These are phyloP conservation scores for Drosophila rhopaloa DNA, from an alignment of 1,140 invertebrate genomes.

Conservation along the genomic window DNA sequence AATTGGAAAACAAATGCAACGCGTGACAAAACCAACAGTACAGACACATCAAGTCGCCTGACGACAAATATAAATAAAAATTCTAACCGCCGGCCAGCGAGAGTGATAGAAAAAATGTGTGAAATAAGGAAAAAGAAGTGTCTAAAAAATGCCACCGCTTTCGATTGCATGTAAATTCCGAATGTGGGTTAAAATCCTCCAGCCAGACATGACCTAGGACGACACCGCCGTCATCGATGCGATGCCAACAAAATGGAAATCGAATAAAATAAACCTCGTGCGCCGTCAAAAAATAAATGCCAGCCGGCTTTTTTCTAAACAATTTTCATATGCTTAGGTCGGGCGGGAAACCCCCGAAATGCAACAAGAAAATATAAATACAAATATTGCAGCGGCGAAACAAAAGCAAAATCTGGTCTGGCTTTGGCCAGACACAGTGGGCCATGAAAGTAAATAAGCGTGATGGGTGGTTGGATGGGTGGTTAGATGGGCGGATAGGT, in stretches of 20 bases:
- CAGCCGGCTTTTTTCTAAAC: slow-evolving; percentile 67
- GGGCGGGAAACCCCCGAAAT: slow-evolving; percentile 3
- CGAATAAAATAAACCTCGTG: slow-evolving; percentile 49
- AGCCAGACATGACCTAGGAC: slow-evolving; percentile 71
- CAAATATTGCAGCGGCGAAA: slow-evolving; percentile 51
- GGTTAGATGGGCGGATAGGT: background rate
- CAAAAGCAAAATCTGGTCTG: slow-evolving; percentile 37
- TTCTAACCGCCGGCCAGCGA: slow-evolving; percentile 60
- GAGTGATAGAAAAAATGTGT: slow-evolving; percentile 48
- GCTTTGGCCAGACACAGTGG: slow-evolving; percentile 50
- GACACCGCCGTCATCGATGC: slow-evolving; percentile 19
- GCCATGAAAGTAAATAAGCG: slow-evolving; percentile 66
- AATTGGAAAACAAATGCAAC: slow-evolving; percentile 38
- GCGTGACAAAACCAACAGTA: slow-evolving; percentile 44
- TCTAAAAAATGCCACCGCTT: slow-evolving; percentile 52
- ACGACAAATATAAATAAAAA: slow-evolving; percentile 53
- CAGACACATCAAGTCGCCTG: slow-evolving; percentile 10
- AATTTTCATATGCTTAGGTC: slow-evolving; percentile 64
- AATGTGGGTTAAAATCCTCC: slow-evolving; percentile 67
- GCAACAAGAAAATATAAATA: slow-evolving; percentile 64
- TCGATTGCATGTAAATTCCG: slow-evolving; percentile 66
- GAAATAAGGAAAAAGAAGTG: slow-evolving; percentile 19
- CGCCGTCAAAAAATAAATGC: slow-evolving; percentile 57
- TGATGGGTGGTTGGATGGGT: slow-evolving; percentile 6
- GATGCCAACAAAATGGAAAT: slow-evolving; percentile 44